Conservation (phyloP, 2,113 vertebrate species). For the Hemichromis elongatus region DNA sequence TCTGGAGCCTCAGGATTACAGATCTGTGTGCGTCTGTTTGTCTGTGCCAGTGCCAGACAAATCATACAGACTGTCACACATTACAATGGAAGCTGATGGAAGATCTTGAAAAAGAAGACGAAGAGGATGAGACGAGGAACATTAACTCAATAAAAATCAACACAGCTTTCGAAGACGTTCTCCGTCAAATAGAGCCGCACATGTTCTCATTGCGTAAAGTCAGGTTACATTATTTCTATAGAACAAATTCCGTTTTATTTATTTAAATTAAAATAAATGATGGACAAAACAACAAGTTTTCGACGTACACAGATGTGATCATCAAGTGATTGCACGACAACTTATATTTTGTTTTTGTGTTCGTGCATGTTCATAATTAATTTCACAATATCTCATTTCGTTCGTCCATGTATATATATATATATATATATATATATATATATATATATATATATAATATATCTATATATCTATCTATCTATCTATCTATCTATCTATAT, state of each 20-base stretch:
- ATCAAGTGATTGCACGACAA: neutral
- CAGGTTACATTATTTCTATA: neutral
- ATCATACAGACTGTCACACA: neutral
- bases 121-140: neutral
- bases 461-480: too few species aligned
- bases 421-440: too few species aligned
- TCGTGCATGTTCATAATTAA: neutral
- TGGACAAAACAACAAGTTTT: neutral
- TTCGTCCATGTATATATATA: neutral
- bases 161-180: neutral
- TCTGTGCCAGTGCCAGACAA: neutral
- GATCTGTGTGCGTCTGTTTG: neutral
- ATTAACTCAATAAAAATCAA: neutral
- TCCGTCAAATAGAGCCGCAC: neutral
- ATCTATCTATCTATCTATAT: too few species aligned
- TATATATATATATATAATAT: too few species aligned
- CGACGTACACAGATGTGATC: neutral
- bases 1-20: slow-evolving; percentile 29
- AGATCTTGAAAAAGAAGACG: neutral
- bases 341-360: neutral
- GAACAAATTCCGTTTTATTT: neutral
- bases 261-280: neutral
- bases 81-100: neutral
- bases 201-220: neutral
- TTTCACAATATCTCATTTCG: neutral